Evolutionary conservation across 2,113 vertebrate genomes (phyloP), one percentile per base, ranked within the genome.

Genomic region (Orycteropus afer): DNA sequence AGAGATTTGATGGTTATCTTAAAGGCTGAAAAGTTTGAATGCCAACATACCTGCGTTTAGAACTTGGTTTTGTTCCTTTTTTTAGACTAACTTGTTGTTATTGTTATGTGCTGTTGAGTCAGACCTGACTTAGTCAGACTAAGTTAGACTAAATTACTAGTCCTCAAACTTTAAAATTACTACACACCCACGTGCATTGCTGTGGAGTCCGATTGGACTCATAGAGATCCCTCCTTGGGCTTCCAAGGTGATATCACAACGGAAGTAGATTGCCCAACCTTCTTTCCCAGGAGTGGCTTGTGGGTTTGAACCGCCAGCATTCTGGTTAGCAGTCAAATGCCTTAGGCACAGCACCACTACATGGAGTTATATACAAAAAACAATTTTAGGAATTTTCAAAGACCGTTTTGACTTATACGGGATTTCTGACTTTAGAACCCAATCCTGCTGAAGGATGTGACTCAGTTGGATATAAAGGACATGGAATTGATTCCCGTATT

Each of bases 1-100:
- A 65, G 27, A 82, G 45, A 84, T 85, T 32, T 47, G 20, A 86
- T 74, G 77, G 85, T 91, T 86, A 53, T 89, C 55, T 86, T 93
- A 69, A 94, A 95, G 61, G 13, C 32, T 81, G 51, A 85, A 49
- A 11, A 4, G 45, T 45, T 85, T 78, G 65, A 95, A 82, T 79
- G 55, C 37, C 10, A 34, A 78, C 40, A 63, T 40, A 84, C 61
- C 67, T 67, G 12, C 65, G 55, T 32, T 86, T 67, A 77, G 55
- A 78, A 63, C 47, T 93, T 51, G 37, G 59, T 79, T 93, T 89
- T 40, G 6, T 85, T 55, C 29, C 65, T 29, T 14, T 17, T 23
- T 61, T 61, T 61, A 61, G 59, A 7, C 25, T 29, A 91, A 82
- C n/a, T n/a, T n/a, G n/a, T n/a, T n/a, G n/a, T n/a, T n/a, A n/a